phyloP scores from a whole-genome alignment of 2,888 invertebrate genomes.

The Andrena praecox region DNA sequence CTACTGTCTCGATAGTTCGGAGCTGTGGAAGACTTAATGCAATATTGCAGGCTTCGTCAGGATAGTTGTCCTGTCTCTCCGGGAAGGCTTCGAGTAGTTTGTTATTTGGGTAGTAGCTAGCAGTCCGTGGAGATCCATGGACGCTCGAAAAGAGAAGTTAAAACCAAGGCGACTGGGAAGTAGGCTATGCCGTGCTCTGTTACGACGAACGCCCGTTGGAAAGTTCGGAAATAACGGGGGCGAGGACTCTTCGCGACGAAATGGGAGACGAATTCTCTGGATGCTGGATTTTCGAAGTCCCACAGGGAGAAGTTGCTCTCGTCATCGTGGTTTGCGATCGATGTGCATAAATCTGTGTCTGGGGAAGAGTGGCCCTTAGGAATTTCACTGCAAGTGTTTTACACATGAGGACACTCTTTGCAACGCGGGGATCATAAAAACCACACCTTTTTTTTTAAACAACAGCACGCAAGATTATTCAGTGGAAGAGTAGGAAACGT shows the following conservation, averaged over 20 bases:
- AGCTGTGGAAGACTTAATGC: conserved; percentile 11
- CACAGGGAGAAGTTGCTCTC: conserved; percentile 14
- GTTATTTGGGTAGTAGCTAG: conserved; percentile 16
- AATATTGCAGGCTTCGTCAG: conserved; percentile 36
- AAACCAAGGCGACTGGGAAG: conserved; percentile 27
- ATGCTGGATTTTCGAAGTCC: conserved; percentile 1
- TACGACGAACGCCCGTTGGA: conserved; percentile 2
- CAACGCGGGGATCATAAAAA: too few relatives aligned
- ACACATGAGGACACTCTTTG: too few relatives aligned
- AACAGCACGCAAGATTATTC: neutral
- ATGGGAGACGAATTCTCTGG: neutral
- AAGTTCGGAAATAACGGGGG: conserved; percentile 21
- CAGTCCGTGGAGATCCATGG: neutral
- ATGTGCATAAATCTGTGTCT: neutral
- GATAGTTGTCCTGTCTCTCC: conserved; percentile 35
- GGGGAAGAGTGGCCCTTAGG: too few relatives aligned
- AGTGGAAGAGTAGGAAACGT: neutral
- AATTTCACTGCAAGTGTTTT: too few relatives aligned
- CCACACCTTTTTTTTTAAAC: too few relatives aligned
- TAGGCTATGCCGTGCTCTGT: conserved; percentile 34
- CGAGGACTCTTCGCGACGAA: conserved; percentile 15
- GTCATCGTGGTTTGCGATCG: neutral
- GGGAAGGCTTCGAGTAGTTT: conserved; percentile 19
- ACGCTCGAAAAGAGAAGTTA: conserved; percentile 1
- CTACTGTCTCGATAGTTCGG: conserved; percentile 22